Conservation (phyloP, 2,888 invertebrate species). For the Trissoscelio sp. region DNA sequence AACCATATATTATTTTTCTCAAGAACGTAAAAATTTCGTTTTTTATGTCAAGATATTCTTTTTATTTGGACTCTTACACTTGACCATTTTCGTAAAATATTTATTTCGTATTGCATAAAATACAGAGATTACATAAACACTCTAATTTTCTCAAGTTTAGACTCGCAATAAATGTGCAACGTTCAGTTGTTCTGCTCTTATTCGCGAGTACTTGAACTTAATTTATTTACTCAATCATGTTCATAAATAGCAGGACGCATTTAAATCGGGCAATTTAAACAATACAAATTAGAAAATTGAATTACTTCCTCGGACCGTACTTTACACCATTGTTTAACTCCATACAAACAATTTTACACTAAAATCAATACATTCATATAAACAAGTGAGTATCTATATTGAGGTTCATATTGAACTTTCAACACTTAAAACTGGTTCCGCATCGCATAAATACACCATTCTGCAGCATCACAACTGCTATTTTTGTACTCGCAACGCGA, state of each 20-base stretch:
- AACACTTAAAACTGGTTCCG: slow-evolving; percentile 20
- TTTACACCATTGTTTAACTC: slow-evolving; percentile 2
- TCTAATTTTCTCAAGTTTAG: neutral
- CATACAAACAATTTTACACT: slow-evolving; percentile 11
- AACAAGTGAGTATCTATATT: neutral
- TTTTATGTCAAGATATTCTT: no score
- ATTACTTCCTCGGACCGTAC: slow-evolving; percentile 6
- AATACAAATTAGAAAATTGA: slow-evolving; percentile 32
- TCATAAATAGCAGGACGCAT: slow-evolving; percentile 8
- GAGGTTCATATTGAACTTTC: neutral
- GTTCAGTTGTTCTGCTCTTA: neutral
- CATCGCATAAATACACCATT: neutral
- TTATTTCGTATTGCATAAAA: no score
- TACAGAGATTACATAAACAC: no score
- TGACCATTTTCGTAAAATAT: no score
- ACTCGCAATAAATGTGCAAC: neutral
- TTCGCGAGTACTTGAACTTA: slow-evolving; percentile 11
- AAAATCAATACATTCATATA: slow-evolving; percentile 15
- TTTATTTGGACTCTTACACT: no score
- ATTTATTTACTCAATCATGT: slow-evolving; percentile 15
- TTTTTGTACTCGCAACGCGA: slow-evolving; percentile 6
- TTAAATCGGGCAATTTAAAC: neutral
- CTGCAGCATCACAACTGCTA: neutral
- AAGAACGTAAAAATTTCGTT: no score
- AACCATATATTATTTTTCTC: no score